Conservation (phyloP, 2,888 invertebrate genomes). For the Podabrus alpinus region DNA sequence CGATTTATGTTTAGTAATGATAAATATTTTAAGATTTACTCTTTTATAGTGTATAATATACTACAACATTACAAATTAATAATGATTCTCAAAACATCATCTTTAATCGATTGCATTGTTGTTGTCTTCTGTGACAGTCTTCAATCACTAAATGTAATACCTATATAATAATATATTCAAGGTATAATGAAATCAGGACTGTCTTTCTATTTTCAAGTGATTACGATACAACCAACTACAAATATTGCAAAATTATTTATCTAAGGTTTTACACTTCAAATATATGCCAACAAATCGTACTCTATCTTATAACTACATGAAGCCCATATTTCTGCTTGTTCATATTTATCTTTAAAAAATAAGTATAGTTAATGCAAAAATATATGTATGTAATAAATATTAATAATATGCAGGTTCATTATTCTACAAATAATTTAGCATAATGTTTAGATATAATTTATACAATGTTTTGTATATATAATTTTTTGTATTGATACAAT, state of each 20-base stretch:
- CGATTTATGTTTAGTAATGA: background rate
- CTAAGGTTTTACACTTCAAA: background rate
- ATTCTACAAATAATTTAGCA: background rate
- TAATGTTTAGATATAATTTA: background rate
- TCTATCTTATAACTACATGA: background rate
- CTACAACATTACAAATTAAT: background rate
- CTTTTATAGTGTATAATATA: background rate
- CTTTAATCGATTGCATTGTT: background rate
- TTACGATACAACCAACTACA: background rate
- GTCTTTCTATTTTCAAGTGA: background rate
- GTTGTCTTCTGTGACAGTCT: background rate
- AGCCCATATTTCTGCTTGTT: background rate
- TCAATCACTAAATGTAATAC: no score
- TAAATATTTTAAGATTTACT: background rate
- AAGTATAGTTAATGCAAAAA: background rate
- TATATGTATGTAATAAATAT: background rate
- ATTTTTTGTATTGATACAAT: no score
- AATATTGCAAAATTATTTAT: background rate
- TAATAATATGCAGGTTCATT: background rate
- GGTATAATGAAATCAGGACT: background rate
- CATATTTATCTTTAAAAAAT: background rate
- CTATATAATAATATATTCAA: background rate
- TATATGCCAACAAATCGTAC: background rate
- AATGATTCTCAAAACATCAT: no score
- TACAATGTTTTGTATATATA: no score